These are phyloP conservation scores for Oriolus oriolus DNA, from an alignment of 2,113 vertebrate species.

Conservation along the genomic window DNA sequence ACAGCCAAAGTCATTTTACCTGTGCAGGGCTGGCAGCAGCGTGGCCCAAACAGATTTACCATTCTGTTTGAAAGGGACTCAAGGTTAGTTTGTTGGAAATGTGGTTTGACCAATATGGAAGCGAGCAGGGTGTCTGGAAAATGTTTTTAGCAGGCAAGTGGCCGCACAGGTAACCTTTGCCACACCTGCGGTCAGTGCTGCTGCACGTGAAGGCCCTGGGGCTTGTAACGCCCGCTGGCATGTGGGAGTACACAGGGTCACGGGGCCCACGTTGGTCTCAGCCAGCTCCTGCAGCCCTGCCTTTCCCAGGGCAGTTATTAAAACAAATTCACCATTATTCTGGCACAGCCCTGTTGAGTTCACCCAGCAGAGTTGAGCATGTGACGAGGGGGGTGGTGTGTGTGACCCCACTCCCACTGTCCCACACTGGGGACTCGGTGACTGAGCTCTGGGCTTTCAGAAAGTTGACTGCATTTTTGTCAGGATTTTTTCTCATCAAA, in stretches of 20 bases:
- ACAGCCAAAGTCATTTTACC: accelerated
- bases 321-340: background rate
- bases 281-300: background rate
- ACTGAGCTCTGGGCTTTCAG: background rate
- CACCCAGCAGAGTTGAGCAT: accelerated
- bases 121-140: background rate
- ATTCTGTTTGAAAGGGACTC: background rate
- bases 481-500: background rate
- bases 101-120: background rate
- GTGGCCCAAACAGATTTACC: background rate
- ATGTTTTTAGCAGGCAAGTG: background rate
- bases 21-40: background rate
- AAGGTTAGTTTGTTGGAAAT: background rate
- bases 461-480: background rate
- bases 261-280: accelerated
- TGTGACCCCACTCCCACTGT: accelerated
- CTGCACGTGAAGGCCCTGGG: accelerated
- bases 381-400: background rate
- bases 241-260: background rate
- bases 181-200: background rate
- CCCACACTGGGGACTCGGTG: accelerated
- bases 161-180: background rate
- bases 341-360: background rate
- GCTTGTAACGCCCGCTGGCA: accelerated
- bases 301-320: background rate